phyloP scores from a whole-genome alignment of 2,113 vertebrate species.

The Syngnathus typhle region DNA sequence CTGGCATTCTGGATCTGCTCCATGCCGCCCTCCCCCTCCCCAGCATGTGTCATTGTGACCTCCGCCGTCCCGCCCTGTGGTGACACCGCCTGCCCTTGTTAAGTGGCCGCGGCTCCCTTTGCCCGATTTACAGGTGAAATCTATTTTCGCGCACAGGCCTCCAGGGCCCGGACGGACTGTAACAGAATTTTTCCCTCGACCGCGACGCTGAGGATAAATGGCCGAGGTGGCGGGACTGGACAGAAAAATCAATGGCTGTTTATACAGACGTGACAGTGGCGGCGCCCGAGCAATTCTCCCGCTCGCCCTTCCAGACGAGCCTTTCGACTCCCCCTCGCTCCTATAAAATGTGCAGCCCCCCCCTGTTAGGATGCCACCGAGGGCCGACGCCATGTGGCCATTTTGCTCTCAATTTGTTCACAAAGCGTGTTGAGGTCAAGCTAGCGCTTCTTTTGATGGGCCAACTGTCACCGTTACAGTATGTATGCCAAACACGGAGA shows the following conservation, averaged over 20 bases:
- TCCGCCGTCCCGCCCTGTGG: conserved; percentile 60
- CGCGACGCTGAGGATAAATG: conserved; percentile 97
- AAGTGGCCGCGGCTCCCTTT: conserved; percentile 79
- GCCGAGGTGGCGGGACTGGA: conserved; percentile 93
- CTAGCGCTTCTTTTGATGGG: conserved; percentile 43
- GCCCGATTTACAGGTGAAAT: conserved; percentile 92
- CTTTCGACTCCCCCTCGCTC: conserved; percentile 36
- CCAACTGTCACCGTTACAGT: conserved; percentile 36
- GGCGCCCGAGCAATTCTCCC: conserved; percentile 69
- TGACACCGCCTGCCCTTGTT: conserved; percentile 87
- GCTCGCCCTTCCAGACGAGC: conserved; percentile 55
- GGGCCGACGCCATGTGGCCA: conserved; percentile 45
- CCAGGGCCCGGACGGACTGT: conserved; percentile 89
- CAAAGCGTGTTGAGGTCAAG: conserved; percentile 32
- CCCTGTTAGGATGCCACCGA: conserved; percentile 20
- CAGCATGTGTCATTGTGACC: conserved; percentile 51
- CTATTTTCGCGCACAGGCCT: conserved; percentile 98
- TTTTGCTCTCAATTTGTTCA: conserved; percentile 57
- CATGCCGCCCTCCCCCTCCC: conserved; percentile 13
- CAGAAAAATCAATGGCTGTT: conserved; percentile 99
- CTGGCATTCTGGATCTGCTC: background rate
- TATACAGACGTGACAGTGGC: conserved; percentile 98
- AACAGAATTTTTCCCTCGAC: conserved; percentile 97
- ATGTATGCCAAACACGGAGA: conserved; percentile 35
- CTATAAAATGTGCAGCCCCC: conserved; percentile 51